phyloP scores from a whole-genome alignment of 2,797 vertebrate genomes.

The Petrocephalus schoutedeni region DNA sequence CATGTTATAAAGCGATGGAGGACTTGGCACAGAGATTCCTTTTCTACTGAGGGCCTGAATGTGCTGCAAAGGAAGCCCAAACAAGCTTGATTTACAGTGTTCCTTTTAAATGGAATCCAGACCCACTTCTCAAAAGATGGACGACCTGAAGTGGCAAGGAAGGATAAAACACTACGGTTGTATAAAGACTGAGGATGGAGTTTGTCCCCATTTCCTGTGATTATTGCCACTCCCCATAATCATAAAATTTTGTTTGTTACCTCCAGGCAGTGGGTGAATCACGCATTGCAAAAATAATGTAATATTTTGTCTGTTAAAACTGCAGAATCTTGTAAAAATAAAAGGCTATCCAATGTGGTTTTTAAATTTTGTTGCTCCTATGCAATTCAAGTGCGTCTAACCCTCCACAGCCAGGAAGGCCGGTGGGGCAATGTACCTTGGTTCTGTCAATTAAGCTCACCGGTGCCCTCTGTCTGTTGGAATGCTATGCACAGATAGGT shows the following conservation, averaged over 20 bases:
- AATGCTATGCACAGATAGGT: not conserved
- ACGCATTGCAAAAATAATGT: conserved; percentile 40
- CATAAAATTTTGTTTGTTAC: not conserved
- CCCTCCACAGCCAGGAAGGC: not conserved
- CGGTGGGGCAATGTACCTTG: not conserved
- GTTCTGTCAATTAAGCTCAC: not conserved
- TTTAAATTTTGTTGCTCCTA: not conserved
- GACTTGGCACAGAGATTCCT: not conserved
- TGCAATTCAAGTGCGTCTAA: not conserved
- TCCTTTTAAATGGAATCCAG: conserved; percentile 3
- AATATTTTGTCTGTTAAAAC: conserved; percentile 57
- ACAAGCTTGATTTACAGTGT: not conserved
- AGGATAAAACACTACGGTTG: conserved; percentile 35
- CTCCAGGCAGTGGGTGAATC: conserved; percentile 21
- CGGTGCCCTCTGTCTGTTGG: not conserved
- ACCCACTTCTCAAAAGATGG: not conserved
- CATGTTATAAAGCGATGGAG: not conserved
- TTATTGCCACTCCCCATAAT: conserved; percentile 19
- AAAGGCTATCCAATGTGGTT: conserved; percentile 35
- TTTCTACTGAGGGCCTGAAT: conserved; percentile 19
- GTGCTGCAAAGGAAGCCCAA: conserved; percentile 21
- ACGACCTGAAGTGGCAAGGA: conserved; percentile 31
- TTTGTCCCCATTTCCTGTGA: not conserved
- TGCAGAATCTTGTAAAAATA: conserved; percentile 57
- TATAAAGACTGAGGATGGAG: conserved; percentile 29